phyloP scores from a whole-genome alignment of 2,797 vertebrate species.

The Vireo griseus region DNA sequence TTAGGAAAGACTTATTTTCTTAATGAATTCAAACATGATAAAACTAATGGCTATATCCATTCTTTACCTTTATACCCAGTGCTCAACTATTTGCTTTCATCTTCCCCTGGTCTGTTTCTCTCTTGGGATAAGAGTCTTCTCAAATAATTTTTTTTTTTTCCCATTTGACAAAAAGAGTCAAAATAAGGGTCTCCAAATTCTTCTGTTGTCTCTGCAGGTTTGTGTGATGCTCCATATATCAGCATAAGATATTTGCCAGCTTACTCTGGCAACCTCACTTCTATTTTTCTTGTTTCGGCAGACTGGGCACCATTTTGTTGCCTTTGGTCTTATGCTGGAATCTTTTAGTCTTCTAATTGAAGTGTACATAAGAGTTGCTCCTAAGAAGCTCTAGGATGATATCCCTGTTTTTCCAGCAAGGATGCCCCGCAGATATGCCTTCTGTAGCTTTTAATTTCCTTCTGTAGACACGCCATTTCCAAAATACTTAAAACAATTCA shows the following conservation, averaged over 20 bases:
- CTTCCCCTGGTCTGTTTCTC: background rate
- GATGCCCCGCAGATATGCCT: background rate
- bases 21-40: background rate
- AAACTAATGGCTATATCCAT: background rate
- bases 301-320: background rate
- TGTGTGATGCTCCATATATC: background rate
- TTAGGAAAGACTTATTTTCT: background rate
- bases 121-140: background rate
- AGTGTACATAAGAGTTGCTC: background rate
- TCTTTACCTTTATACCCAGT: background rate
- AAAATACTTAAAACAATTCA: background rate
- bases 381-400: background rate
- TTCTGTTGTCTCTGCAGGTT: background rate
- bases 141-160: background rate
- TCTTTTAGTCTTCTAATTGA: background rate
- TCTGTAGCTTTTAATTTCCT: background rate
- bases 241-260: background rate
- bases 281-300: background rate
- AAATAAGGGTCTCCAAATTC: background rate
- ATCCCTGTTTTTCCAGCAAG: background rate
- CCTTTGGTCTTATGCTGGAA: background rate
- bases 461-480: background rate
- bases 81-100: background rate
- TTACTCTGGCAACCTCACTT: background rate
- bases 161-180: background rate